A percentile compares a stretch with the other conserved stretches of the same genome.
phyloP scores from a whole-genome alignment of 2,888 invertebrate genomes.

The Peribatodes rhomboidaria region DNA sequence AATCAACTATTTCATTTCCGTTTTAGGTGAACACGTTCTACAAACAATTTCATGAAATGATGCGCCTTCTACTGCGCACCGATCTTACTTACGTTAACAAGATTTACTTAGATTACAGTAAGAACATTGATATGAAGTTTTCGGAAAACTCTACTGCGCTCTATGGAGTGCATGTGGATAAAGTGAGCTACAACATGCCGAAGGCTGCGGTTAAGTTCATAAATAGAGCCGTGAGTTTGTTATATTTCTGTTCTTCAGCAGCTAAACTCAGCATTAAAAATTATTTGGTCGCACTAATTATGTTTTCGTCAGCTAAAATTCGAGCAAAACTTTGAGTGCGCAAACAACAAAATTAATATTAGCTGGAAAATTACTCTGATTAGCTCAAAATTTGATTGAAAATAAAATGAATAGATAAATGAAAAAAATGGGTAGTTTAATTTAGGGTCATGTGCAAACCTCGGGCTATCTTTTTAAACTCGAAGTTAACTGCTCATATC shows the following conservation, averaged over 20 bases:
- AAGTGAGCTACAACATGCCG: slow-evolving; percentile 60
- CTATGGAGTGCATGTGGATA: slow-evolving; percentile 62
- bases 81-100: slow-evolving; percentile 59
- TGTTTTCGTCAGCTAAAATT: background rate
- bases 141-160: slow-evolving; percentile 46
- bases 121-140: slow-evolving; percentile 53
- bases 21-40: slow-evolving; percentile 56
- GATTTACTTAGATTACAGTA: slow-evolving; percentile 62
- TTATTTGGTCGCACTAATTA: background rate
- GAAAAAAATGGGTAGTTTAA: no score
- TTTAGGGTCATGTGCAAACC: no score
- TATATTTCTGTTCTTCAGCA: no score
- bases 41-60: slow-evolving; percentile 22
- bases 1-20: no score
- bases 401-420: no score
- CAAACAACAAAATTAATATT: no score
- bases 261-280: no score
- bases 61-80: slow-evolving; percentile 27
- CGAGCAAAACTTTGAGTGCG: no score
- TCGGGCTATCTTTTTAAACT: no score
- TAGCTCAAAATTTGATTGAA: no score
- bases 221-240: slow-evolving; percentile 62
- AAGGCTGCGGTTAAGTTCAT: slow-evolving; percentile 56
- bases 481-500: no score
- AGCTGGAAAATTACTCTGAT: no score